phyloP scores from a whole-genome alignment of 92 coral and sea anemone genomes.

The Pocillopora meandrina region DNA sequence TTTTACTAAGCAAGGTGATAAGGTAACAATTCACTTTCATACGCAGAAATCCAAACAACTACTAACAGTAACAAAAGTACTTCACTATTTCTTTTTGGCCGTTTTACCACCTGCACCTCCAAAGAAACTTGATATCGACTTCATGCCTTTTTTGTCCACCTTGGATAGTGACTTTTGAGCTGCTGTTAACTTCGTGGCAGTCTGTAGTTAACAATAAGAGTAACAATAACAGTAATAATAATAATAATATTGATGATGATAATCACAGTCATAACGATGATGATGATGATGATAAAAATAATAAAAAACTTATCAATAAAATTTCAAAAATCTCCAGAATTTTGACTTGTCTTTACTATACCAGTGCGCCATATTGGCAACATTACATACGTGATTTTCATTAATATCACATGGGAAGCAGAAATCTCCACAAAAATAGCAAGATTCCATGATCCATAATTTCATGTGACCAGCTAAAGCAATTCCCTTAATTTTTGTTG shows the following conservation, averaged over 20 bases:
- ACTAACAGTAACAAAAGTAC: neutral
- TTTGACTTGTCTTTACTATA: too few relatives aligned
- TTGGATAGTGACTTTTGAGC: conserved; percentile 90
- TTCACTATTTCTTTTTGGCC: conserved; percentile 30
- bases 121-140: conserved; percentile 90
- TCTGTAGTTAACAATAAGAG: conserved; percentile 46
- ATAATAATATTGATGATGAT: neutral
- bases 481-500: too few relatives aligned
- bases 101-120: conserved; percentile 52
- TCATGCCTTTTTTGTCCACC: conserved; percentile 95
- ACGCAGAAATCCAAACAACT: neutral
- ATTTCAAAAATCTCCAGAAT: too few relatives aligned
- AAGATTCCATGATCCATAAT: too few relatives aligned
- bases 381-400: too few relatives aligned
- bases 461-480: too few relatives aligned
- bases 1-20: neutral
- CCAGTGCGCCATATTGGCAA: too few relatives aligned
- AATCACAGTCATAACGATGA: neutral
- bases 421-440: too few relatives aligned
- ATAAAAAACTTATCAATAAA: too few relatives aligned
- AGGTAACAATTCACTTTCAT: neutral
- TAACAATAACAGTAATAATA: neutral
- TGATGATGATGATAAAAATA: too few relatives aligned
- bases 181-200: conserved; percentile 80
- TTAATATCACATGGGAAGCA: too few relatives aligned